These are phyloP conservation scores for Agapetus fuscipes DNA, from an alignment of 2,888 invertebrate species.

Conservation along the genomic window DNA sequence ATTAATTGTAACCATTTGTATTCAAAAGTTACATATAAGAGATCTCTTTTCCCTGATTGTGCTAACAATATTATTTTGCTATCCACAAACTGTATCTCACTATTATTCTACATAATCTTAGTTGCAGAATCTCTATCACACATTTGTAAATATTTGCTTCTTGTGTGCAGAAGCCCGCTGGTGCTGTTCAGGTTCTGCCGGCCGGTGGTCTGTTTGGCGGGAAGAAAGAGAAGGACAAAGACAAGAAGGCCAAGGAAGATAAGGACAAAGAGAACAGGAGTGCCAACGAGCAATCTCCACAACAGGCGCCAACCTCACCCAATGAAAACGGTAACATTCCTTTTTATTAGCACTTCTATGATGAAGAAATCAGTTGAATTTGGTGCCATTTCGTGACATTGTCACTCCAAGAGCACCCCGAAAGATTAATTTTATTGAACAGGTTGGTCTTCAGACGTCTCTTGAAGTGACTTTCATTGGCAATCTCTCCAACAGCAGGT, in stretches of 20 bases:
- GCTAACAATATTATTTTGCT: no score
- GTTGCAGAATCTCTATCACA: no score
- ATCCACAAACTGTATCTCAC: no score
- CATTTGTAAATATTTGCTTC: background rate
- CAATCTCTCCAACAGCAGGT: no score
- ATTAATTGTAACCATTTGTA: no score
- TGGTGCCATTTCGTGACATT: no score
- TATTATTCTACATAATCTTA: no score
- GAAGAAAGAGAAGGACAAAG: conserved; percentile 42
- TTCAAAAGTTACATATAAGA: no score
- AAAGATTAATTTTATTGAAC: background rate
- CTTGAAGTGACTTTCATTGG: no score
- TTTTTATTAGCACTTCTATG: background rate
- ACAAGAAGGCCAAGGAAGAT: conserved; percentile 20
- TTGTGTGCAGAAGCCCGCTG: conserved; percentile 64
- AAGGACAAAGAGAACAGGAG: conserved; percentile 33
- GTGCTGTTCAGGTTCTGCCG: conserved; percentile 77
- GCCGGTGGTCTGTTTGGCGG: conserved; percentile 49
- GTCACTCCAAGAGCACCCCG: no score
- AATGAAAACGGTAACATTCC: conserved; percentile 33
- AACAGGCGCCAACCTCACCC: conserved; percentile 31
- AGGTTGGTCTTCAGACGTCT: no score
- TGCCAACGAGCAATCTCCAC: conserved; percentile 28
- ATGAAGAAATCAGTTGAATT: background rate
- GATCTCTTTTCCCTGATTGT: no score